phyloP scores from a whole-genome alignment of 2,888 invertebrate species.

The Scaptomyza cyrtandrae region DNA sequence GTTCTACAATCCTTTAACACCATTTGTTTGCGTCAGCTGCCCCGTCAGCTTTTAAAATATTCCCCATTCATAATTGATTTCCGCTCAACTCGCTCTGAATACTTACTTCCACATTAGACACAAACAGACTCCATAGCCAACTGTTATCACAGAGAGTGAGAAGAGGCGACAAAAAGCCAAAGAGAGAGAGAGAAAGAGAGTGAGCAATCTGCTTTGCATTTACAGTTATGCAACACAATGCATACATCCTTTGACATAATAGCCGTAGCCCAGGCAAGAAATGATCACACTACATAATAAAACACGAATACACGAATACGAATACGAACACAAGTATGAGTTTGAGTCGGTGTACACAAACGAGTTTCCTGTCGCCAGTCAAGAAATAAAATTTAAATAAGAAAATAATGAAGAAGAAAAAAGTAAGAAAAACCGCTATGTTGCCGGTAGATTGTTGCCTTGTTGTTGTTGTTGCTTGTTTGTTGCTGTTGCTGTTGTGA shows the following conservation, averaged over 20 bases:
- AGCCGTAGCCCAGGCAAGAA: conserved; percentile 34
- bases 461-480: conserved; percentile 10
- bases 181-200: conserved; percentile 5
- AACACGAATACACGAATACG: neutral
- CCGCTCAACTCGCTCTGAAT: conserved; percentile 41
- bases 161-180: conserved; percentile 3
- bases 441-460: conserved; percentile 29
- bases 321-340: neutral
- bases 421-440: conserved; percentile 68
- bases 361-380: conserved; percentile 71
- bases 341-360: conserved; percentile 41
- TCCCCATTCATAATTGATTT: conserved; percentile 70
- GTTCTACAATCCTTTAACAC: conserved; percentile 63
- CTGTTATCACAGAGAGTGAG: conserved; percentile 51
- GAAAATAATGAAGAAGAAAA: conserved; percentile 55
- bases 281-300: conserved; percentile 31
- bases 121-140: conserved; percentile 42
- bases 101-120: conserved; percentile 45
- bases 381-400: conserved; percentile 69
- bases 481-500: conserved; percentile 29
- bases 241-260: conserved; percentile 68
- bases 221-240: conserved; percentile 74
- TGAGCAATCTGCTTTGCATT: conserved; percentile 61
- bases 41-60: conserved; percentile 25
- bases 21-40: conserved; percentile 58